Evolutionary conservation across 1,140 invertebrate genomes (phyloP).

Genomic region (Galleria mellonella): DNA sequence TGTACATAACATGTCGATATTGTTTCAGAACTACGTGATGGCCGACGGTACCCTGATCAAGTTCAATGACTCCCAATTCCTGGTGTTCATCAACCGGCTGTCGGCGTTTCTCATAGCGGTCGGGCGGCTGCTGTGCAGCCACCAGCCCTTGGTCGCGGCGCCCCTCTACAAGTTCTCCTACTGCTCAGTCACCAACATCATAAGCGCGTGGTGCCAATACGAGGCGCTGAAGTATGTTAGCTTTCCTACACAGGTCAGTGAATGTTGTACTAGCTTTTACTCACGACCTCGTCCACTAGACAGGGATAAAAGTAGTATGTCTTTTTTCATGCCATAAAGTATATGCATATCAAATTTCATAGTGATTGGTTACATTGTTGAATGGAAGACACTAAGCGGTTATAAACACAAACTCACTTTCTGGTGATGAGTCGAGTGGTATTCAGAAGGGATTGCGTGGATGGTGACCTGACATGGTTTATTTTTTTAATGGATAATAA

Average conservation of each 20-base stretch:
- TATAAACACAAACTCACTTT: no score
- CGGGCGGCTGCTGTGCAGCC: constrained; percentile 69
- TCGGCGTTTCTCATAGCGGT: constrained; percentile 81
- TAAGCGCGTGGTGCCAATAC: constrained; percentile 99
- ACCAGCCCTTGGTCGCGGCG: constrained; percentile 84
- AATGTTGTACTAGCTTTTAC: neutral
- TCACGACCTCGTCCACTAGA: neutral
- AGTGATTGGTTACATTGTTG: no score
- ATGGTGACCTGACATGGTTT: no score
- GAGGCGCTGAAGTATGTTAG: constrained; percentile 98
- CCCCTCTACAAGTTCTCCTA: constrained; percentile 98
- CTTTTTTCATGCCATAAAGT: no score
- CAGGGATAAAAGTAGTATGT: neutral
- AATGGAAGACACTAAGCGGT: no score
- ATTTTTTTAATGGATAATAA: no score
- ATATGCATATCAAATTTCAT: no score
- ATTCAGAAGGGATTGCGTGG: no score
- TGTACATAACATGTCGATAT: no score
- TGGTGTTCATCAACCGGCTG: constrained; percentile 95
- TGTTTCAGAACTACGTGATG: constrained; percentile 77
- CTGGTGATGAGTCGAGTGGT: no score
- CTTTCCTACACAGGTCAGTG: constrained; percentile 93
- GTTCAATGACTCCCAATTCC: constrained; percentile 95
- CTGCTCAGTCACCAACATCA: constrained; percentile 97
- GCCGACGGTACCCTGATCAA: constrained; percentile 76